Evolutionary conservation across 2,888 invertebrate species (phyloP).

Genomic region (Acleris emargana): DNA sequence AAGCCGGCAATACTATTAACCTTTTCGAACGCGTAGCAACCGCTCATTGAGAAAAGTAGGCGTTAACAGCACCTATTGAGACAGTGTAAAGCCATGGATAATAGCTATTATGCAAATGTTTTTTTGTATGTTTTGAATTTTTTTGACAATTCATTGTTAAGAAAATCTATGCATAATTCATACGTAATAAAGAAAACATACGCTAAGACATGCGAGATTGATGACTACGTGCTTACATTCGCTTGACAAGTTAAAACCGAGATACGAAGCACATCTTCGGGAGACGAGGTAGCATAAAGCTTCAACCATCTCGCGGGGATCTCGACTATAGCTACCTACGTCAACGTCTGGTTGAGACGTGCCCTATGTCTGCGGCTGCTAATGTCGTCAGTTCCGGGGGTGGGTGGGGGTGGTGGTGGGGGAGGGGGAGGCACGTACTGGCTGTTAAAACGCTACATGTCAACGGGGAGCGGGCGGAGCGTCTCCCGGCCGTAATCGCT

Average conservation of each 20-base stretch:
- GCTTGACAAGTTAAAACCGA: constrained; percentile 34
- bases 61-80: constrained; percentile 37
- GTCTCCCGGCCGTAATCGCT: constrained; percentile 64
- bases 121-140: constrained; percentile 31
- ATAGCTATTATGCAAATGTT: constrained; percentile 31
- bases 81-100: constrained; percentile 33
- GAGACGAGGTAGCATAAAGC: constrained; percentile 25
- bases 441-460: constrained; percentile 83
- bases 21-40: constrained; percentile 23
- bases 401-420: constrained; percentile 49
- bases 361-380: constrained; percentile 82
- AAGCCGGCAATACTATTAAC: constrained; percentile 15
- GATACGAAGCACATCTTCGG: constrained; percentile 28
- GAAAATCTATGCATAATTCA: constrained; percentile 29
- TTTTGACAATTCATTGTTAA: constrained; percentile 32
- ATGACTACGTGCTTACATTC: constrained; percentile 33
- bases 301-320: constrained; percentile 26
- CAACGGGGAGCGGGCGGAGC: constrained; percentile 66
- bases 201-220: constrained; percentile 24
- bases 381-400: constrained; percentile 77
- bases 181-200: constrained; percentile 25
- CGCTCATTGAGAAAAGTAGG: constrained; percentile 36
- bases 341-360: constrained; percentile 73
- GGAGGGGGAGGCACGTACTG: constrained; percentile 69
- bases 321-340: constrained; percentile 61